Percentiles rank a stretch among this genome's conserved stretches.
Conservation (phyloP, 2,888 invertebrate genomes). For the Parnassius smintheus region DNA sequence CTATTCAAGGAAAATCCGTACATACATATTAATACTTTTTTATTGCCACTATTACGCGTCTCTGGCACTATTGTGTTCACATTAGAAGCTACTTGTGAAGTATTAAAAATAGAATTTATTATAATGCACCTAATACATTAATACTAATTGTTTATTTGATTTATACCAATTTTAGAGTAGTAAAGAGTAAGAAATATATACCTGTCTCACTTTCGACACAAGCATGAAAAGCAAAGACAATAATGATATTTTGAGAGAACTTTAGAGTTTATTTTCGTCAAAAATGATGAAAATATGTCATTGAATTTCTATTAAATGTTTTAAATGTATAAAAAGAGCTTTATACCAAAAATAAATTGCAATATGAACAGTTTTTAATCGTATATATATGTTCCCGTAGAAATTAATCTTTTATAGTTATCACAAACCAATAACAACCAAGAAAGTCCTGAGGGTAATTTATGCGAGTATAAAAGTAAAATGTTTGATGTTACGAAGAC, state of each 20-base stretch:
- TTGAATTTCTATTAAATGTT: not conserved
- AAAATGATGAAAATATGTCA: not conserved
- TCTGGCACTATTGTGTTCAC: slow-evolving; percentile 46
- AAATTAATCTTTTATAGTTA: slow-evolving; percentile 3
- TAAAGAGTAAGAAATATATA: slow-evolving; percentile 27
- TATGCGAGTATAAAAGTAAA: not conserved
- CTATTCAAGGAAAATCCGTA: slow-evolving; percentile 30
- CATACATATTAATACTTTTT: slow-evolving; percentile 53
- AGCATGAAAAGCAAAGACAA: slow-evolving; percentile 16
- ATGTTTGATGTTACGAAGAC: too few species aligned
- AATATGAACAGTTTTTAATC: not conserved
- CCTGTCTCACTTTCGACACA: slow-evolving; percentile 25
- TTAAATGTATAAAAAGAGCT: slow-evolving; percentile 1
- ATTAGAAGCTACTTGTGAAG: slow-evolving; percentile 58
- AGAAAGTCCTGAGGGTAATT: slow-evolving; percentile 4
- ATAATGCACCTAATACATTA: slow-evolving; percentile 56
- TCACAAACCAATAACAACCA: slow-evolving; percentile 16
- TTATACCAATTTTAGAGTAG: slow-evolving; percentile 22
- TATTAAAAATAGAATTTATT: slow-evolving; percentile 72
- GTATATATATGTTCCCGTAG: slow-evolving; percentile 6
- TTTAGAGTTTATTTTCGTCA: not conserved
- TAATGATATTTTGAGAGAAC: not conserved
- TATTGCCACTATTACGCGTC: slow-evolving; percentile 55
- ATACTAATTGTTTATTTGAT: slow-evolving; percentile 43
- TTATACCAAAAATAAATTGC: slow-evolving; percentile 18